Conservation (phyloP, 2,797 vertebrate genomes). For the Arremon brunneinucha region DNA sequence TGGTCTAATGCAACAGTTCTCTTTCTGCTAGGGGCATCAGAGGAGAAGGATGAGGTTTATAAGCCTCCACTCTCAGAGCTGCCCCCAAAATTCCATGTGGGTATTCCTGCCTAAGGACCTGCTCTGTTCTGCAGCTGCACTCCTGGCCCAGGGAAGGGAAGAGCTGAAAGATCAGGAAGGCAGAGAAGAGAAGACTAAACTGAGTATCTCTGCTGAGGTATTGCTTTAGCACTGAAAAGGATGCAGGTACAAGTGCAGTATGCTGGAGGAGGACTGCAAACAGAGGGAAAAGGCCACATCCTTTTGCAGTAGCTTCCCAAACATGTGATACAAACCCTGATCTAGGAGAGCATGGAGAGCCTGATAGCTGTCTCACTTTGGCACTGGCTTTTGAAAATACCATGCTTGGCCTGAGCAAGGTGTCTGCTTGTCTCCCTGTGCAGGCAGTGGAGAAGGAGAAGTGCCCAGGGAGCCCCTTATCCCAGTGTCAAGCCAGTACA, state of each 20-base stretch:
- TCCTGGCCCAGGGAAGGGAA: neutral
- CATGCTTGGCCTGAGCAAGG: neutral
- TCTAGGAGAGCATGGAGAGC: neutral
- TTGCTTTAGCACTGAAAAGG: neutral
- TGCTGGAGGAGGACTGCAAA: neutral
- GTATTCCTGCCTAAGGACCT: neutral
- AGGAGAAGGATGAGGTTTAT: neutral
- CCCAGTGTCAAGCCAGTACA: neutral
- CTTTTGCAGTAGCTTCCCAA: neutral
- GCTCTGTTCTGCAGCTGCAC: neutral
- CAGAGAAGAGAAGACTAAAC: neutral
- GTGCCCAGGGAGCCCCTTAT: neutral
- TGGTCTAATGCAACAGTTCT: constrained; percentile 4
- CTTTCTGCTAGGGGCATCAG: neutral
- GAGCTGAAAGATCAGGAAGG: neutral
- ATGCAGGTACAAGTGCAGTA: neutral
- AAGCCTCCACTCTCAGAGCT: neutral
- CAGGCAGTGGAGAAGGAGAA: neutral
- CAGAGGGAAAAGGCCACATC: neutral
- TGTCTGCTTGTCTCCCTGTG: neutral
- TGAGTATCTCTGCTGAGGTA: neutral
- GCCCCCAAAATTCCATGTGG: neutral
- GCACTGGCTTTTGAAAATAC: neutral
- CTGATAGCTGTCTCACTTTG: neutral
- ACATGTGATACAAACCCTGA: neutral